Base-by-base conservation (phyloP, 1,140 invertebrate genomes). In the Lordiphosa clarofinis region DNA sequence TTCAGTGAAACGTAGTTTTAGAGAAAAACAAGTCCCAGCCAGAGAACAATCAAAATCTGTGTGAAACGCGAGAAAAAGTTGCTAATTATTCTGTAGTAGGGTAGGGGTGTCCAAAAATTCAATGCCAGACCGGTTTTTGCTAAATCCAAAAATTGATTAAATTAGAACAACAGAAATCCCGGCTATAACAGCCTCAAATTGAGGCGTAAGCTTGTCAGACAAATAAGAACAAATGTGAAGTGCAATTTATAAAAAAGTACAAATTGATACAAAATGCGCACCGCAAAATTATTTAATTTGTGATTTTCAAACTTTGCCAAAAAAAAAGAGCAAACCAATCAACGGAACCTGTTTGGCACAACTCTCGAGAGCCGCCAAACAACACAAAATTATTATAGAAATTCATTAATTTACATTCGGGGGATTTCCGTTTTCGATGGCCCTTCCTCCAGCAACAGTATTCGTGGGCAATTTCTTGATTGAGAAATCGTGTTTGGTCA, bases 331-430 rank as follows among this genome's bases (percentile, higher is more conserved):
- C 57, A 67, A 71, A 71, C 53, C 33, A 71, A 61, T 71, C 67
- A 67, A 53, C 28, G 31, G 44, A 82, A 84, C 76, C 72, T 73
- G 76, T 84, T 81, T 49, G 67, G 37, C 67, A 36, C 60, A 48
- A 42, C 66, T 48, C 37, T 21, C 9, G 35, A 21, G 24, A 15
- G 48, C 48, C 33, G 67, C 64, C 53, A 69, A 52, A 61, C 38
- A 28, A 48, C 28, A 53, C 24, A 43, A 24, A 68, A 58, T 70
- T 39, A 68, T 72, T 72, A 70, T 68, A 59, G 56, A 58, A 53
- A 82, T 73, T 53, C 49, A 82, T 82, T 82, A 76, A 84, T 82
- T 82, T 84, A 76, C 76, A 82, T 82, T 82, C 84, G 28, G 76
- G 76, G 76, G 54, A 62, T 82, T 79, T 79, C 74, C 74, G 72